A percentile compares a stretch with the other conserved stretches of the same genome.
Evolutionary conservation across 2,888 invertebrate species (phyloP).

Genomic region (Pollenia griseotomentosa): DNA sequence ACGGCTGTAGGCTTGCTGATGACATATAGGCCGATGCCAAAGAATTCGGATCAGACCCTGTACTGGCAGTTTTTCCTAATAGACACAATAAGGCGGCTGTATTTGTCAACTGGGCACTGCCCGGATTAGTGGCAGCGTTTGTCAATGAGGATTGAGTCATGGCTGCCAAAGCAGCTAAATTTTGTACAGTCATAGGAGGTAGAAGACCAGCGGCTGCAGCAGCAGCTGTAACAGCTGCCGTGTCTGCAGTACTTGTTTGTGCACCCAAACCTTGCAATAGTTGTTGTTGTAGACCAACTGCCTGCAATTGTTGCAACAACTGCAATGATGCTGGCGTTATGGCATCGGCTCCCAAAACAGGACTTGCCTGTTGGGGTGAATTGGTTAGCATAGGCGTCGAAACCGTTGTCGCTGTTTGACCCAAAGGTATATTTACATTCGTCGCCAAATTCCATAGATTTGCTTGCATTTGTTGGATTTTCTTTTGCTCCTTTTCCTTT

Average conservation of each 20-base stretch:
- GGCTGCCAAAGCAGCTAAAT: conserved; percentile 93
- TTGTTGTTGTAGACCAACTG: conserved; percentile 87
- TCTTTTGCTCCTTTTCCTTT: conserved; percentile 99
- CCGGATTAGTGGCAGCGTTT: conserved; percentile 81
- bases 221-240: conserved; percentile 80
- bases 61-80: no score
- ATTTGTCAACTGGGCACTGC: conserved; percentile 83
- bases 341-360: conserved; percentile 84
- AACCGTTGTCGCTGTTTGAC: conserved; percentile 85
- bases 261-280: conserved; percentile 85
- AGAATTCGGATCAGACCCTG: conserved; percentile 85
- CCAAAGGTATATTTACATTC: conserved; percentile 85
- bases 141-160: conserved; percentile 85
- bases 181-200: conserved; percentile 95
- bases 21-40: conserved; percentile 87
- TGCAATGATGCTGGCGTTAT: conserved; percentile 88
- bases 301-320: conserved; percentile 88
- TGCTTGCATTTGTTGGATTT: conserved; percentile 96
- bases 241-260: conserved; percentile 81
- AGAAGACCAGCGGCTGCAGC: conserved; percentile 85
- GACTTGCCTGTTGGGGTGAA: conserved; percentile 84
- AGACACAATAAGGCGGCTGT: conserved; percentile 84
- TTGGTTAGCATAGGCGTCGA: conserved; percentile 85
- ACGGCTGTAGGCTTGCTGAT: conserved; percentile 85
- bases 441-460: conserved; percentile 94